These are phyloP conservation scores for Brevipalpus yothersi DNA, from an alignment of 1,140 invertebrate genomes.

Conservation along the genomic window DNA sequence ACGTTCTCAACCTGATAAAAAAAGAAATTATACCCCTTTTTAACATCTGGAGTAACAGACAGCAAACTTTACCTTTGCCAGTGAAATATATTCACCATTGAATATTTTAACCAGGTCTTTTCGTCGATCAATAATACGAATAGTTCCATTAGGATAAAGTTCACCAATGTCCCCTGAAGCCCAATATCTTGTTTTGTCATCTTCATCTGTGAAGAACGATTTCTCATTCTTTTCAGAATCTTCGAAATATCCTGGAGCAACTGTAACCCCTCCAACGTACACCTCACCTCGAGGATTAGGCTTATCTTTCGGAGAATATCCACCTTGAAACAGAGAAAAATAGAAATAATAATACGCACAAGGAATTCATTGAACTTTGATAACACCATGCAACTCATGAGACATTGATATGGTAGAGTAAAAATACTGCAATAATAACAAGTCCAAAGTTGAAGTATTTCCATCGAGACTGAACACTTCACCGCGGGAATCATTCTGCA, in stretches of 20 bases:
- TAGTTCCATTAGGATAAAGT: slow-evolving; percentile 63
- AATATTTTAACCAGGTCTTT: slow-evolving; percentile 31
- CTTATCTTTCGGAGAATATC: slow-evolving; percentile 64
- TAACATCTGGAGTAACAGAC: not conserved
- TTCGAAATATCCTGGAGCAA: slow-evolving; percentile 83
- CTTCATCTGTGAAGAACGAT: slow-evolving; percentile 48
- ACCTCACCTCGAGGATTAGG: slow-evolving; percentile 81
- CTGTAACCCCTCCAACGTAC: slow-evolving; percentile 70
- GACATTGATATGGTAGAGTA: too few relatives aligned
- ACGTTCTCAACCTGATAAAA: not conserved
- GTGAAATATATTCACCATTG: slow-evolving; percentile 25
- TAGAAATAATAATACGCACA: too few relatives aligned
- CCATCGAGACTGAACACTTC: too few relatives aligned
- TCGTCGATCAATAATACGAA: slow-evolving; percentile 69
- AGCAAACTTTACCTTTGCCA: slow-evolving; percentile 10
- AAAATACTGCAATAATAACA: too few relatives aligned
- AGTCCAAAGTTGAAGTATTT: too few relatives aligned
- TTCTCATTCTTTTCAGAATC: slow-evolving; percentile 63
- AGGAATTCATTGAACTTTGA: too few relatives aligned
- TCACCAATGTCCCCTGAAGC: slow-evolving; percentile 89
- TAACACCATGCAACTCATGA: too few relatives aligned
- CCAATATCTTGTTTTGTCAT: slow-evolving; percentile 63
- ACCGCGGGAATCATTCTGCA: too few relatives aligned
- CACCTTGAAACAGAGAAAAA: slow-evolving; percentile 6
- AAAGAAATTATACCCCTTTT: not conserved